phyloP scores from a whole-genome alignment of 37 sponge, comb jelly and placozoan species.

The Agelas oroides region DNA sequence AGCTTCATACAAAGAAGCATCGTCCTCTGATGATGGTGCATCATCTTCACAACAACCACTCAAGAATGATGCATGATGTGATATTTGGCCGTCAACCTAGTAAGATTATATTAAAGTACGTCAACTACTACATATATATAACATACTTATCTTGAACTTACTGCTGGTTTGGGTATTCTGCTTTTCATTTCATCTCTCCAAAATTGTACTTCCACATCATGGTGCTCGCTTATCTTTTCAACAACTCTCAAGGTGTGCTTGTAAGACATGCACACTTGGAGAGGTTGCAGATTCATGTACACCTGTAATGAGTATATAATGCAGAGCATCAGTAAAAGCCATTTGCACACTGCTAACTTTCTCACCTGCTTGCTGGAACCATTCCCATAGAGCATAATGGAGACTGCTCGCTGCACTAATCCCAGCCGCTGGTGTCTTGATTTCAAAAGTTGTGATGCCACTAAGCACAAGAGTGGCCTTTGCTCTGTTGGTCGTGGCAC shows the following conservation, averaged over 20 bases:
- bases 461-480: slow-evolving; percentile 13
- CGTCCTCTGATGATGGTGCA: no score
- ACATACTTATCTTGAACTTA: not conserved
- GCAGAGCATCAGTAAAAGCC: no score
- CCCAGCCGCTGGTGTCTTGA: not conserved
- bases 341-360: not conserved
- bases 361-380: slow-evolving; percentile 17
- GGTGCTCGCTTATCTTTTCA: slow-evolving; percentile 10
- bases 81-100: no score
- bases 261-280: slow-evolving; percentile 17
- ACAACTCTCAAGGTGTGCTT: not conserved
- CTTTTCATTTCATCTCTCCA: slow-evolving; percentile 27
- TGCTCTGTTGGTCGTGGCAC: not conserved
- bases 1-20: no score
- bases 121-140: no score
- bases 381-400: slow-evolving; percentile 44
- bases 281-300: slow-evolving; percentile 2
- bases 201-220: slow-evolving; percentile 15
- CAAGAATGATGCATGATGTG: no score
- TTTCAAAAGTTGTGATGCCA: slow-evolving; percentile 49
- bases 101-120: no score
- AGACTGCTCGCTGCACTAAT: slow-evolving; percentile 47
- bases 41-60: no score
- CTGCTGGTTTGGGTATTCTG: not conserved
- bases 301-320: slow-evolving; percentile 19